A percentile compares a stretch with the other conserved stretches of the same genome.
These are phyloP conservation scores for Xestia xanthographa DNA, from an alignment of 2,888 invertebrate species.

Conservation along the genomic window DNA sequence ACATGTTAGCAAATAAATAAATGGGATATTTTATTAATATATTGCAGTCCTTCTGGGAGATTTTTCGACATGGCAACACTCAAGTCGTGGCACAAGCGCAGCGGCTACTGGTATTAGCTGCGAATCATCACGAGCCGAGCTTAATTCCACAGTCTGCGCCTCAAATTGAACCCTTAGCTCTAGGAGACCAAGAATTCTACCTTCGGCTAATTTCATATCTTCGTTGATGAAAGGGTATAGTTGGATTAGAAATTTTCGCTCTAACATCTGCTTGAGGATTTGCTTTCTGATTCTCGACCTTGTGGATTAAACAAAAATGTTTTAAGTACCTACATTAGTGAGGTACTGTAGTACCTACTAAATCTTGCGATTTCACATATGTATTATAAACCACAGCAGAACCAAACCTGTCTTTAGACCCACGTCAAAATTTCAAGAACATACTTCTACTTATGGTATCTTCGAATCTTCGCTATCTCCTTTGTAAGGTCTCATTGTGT, in stretches of 20 bases:
- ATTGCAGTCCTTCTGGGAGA: slow-evolving; percentile 62
- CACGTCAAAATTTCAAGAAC: slow-evolving; percentile 43
- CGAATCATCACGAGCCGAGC: slow-evolving; percentile 60
- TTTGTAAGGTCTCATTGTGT: slow-evolving; percentile 49
- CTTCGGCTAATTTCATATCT: slow-evolving; percentile 53
- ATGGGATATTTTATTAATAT: not conserved
- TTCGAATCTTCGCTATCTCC: slow-evolving; percentile 7
- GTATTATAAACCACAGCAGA: slow-evolving; percentile 1
- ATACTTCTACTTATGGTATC: slow-evolving; percentile 20
- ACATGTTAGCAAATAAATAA: too few species aligned
- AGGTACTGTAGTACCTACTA: too few species aligned
- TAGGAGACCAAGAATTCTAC: slow-evolving; percentile 33
- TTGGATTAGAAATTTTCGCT: slow-evolving; percentile 21
- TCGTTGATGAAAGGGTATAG: slow-evolving; percentile 22
- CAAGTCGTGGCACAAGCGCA: slow-evolving; percentile 54
- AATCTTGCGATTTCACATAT: not conserved
- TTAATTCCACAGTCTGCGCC: slow-evolving; percentile 60
- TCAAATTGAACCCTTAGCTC: slow-evolving; percentile 59
- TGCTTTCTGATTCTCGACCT: slow-evolving; percentile 7
- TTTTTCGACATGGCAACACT: slow-evolving; percentile 43
- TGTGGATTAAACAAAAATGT: not conserved
- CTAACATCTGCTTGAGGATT: slow-evolving; percentile 28
- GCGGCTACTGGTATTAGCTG: slow-evolving; percentile 73
- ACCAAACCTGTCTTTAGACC: slow-evolving; percentile 25
- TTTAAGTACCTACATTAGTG: too few species aligned